Base-by-base conservation (phyloP, 2,888 invertebrate genomes). In the Bursaphelenchus okinawaensis region DNA sequence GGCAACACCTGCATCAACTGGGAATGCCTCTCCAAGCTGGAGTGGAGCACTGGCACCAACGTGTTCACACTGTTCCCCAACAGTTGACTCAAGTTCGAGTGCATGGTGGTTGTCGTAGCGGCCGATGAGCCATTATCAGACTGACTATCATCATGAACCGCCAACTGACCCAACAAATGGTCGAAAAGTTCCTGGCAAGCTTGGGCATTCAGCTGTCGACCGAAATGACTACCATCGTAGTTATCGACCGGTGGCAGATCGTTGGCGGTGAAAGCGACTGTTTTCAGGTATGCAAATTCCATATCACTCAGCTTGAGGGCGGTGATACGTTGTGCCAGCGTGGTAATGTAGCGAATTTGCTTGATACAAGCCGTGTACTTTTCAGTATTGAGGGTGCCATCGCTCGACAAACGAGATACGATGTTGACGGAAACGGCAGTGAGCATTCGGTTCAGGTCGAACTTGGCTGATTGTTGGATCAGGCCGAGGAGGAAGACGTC, bases 401-500 rank as follows among this genome's bases (percentile, higher is more conserved):
- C 40, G 3, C 40, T 12, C 12, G 12, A 16, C 40, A 40, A 40
- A 16, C 6, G 12, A 1, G 40, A 16, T n/a, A 40, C n/a, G 12
- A 40, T 40, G 40, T 40, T 40, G 16, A 40, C 40, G n/a, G 40
- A 40, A 40, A 54, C 19, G 2, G 54, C 59, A 20, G 23, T 62
- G 6, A 69, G 62, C 69, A 73, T 76, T 60, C 91, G 88, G 61
- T 88, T 86, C 68, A 94, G 87, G 8, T 90, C 89, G 27, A 73
- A 65, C 26, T 89, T 88, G 64, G 89, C 87, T 0, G 91, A 88
- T 82, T 90, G 91, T 84, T 93, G 92, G 12, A 92, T 90, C 70
- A 96, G 86, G 0, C 93, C 93, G 29, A 96, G 87, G 1, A 90
- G 89, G 83, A 96, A 91, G 68, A 96, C 84, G 82, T 93, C 92